phyloP scores from a whole-genome alignment of 2,113 vertebrate species.

The Hyperoodon ampullatus region DNA sequence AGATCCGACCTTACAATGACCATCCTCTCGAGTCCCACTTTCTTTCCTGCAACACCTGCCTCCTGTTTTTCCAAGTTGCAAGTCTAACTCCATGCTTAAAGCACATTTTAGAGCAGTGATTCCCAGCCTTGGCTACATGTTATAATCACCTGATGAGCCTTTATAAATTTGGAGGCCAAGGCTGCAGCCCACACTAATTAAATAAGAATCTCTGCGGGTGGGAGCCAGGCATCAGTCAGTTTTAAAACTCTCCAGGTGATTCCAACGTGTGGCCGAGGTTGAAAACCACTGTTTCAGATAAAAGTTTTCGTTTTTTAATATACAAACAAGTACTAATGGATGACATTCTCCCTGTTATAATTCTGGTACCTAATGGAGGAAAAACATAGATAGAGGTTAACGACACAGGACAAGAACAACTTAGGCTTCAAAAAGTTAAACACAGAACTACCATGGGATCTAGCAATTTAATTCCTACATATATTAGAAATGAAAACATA shows the following conservation, averaged over 20 bases:
- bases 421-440: not conserved
- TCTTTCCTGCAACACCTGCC: not conserved
- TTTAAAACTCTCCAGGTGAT: not conserved
- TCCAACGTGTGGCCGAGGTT: not conserved
- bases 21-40: not conserved
- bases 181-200: not conserved
- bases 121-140: not conserved
- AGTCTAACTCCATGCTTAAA: not conserved
- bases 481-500: not conserved
- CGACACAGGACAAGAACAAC: not conserved
- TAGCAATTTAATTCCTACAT: not conserved
- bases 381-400: not conserved
- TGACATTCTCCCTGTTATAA: not conserved
- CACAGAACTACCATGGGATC: not conserved
- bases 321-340: not conserved
- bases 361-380: not conserved
- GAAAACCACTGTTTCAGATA: not conserved
- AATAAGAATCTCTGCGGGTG: not conserved
- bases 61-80: not conserved
- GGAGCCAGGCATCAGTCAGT: not conserved
- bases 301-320: not conserved
- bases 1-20: not conserved
- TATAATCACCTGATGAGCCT: not conserved
- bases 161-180: not conserved
- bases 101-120: not conserved